A percentile compares a stretch with the other conserved stretches of the same genome.
phyloP scores from a whole-genome alignment of 2,797 vertebrate genomes.

The Pterois miles region DNA sequence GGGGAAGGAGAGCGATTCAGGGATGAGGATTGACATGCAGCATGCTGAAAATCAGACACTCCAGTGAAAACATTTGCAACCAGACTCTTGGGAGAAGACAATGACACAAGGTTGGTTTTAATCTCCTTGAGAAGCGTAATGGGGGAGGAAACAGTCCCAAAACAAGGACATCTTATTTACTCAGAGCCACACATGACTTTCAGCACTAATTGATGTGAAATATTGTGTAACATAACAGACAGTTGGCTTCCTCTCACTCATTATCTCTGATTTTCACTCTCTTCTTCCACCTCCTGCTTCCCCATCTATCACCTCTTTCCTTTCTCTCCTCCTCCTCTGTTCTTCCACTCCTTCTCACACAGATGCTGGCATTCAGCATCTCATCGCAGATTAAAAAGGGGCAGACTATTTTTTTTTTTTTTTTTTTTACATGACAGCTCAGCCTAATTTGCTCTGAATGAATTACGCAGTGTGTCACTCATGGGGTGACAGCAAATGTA shows the following conservation, averaged over 20 bases:
- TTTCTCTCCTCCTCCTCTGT: conserved; percentile 47
- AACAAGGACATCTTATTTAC: conserved; percentile 72
- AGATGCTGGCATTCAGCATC: conserved; percentile 31
- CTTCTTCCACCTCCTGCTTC: conserved; percentile 30
- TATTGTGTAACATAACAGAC: conserved; percentile 60
- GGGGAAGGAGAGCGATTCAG: conserved; percentile 13
- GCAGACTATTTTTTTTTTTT: conserved; percentile 11
- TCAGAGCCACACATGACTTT: conserved; percentile 61
- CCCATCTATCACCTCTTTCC: conserved; percentile 64
- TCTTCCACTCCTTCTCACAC: conserved; percentile 43
- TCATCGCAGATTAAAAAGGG: conserved; percentile 60
- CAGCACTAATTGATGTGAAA: conserved; percentile 71
- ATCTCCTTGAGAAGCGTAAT: conserved; percentile 65
- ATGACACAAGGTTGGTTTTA: conserved; percentile 55
- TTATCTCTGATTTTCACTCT: conserved; percentile 66
- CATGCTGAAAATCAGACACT: conserved; percentile 40
- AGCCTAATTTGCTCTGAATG: conserved; percentile 56
- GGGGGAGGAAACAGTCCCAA: conserved; percentile 42
- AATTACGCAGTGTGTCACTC: conserved; percentile 68
- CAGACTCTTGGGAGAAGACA: conserved; percentile 49
- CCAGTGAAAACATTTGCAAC: conserved; percentile 50
- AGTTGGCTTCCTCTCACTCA: conserved; percentile 65
- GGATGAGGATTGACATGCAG: conserved; percentile 31
- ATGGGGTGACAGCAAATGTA: conserved; percentile 31
- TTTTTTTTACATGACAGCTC: conserved; percentile 28